A percentile compares a stretch with the other conserved stretches of the same genome.
phyloP scores from a whole-genome alignment of 2,113 vertebrate species.

The Choloepus hoffmanni region DNA sequence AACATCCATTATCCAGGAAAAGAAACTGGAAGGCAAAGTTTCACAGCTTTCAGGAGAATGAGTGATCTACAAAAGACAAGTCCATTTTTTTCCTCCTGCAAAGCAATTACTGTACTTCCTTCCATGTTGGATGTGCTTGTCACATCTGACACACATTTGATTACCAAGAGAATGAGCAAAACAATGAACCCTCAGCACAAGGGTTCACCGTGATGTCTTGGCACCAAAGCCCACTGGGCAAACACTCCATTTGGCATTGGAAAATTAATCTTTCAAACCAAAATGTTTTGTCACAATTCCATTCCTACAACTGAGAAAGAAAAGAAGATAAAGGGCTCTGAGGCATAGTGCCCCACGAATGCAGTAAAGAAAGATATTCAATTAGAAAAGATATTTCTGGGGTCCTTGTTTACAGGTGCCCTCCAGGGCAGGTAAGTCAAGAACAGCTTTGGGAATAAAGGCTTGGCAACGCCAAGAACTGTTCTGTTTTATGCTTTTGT shows the following conservation, averaged over 20 bases:
- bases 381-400: neutral
- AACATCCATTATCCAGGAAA: conserved; percentile 68
- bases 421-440: neutral
- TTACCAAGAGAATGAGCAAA: conserved; percentile 70
- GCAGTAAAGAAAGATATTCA: neutral
- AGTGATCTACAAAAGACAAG: conserved; percentile 44
- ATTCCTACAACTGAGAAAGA: neutral
- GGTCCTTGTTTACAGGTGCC: neutral
- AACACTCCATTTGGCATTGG: neutral
- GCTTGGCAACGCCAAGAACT: no score
- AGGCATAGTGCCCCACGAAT: neutral
- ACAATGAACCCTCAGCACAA: conserved; percentile 40
- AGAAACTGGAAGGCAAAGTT: conserved; percentile 55
- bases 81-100: neutral
- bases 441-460: neutral
- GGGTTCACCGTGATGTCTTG: neutral
- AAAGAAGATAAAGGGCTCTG: neutral
- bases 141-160: conserved; percentile 70
- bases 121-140: neutral
- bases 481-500: neutral
- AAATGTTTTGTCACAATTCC: neutral
- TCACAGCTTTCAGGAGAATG: conserved; percentile 66
- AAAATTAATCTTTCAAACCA: neutral
- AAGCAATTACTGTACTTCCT: conserved; percentile 63
- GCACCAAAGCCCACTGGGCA: neutral